Conservation (phyloP, 2,888 invertebrate species). For the Philereme transversata region DNA sequence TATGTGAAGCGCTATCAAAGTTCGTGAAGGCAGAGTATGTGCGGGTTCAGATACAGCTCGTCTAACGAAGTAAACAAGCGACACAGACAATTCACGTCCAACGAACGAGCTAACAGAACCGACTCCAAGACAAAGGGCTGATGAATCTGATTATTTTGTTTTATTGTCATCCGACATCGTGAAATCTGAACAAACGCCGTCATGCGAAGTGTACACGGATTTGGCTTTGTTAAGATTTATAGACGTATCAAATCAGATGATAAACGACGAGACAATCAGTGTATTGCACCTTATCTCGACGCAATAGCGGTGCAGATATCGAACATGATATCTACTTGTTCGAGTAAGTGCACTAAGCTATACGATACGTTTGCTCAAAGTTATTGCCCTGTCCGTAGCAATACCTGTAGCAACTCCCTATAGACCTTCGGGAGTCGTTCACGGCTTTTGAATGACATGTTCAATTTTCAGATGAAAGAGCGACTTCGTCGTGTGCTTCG, state of each 20-base stretch:
- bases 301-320: constrained; percentile 4
- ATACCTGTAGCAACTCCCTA: constrained; percentile 32
- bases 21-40: constrained; percentile 59
- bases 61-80: constrained; percentile 82
- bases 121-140: constrained; percentile 69
- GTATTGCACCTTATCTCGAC: constrained; percentile 1
- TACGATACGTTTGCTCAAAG: constrained; percentile 26
- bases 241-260: constrained; percentile 18
- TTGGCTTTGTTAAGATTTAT: constrained; percentile 28
- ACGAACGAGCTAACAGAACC: constrained; percentile 58
- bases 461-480: constrained; percentile 53
- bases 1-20: constrained; percentile 55
- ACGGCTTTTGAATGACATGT: constrained; percentile 51
- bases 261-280: constrained; percentile 11
- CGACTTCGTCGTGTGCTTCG: constrained; percentile 41
- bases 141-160: constrained; percentile 74
- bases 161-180: constrained; percentile 52
- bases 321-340: constrained; percentile 10
- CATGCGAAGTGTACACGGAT: constrained; percentile 39
- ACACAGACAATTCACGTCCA: constrained; percentile 68
- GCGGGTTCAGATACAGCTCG: constrained; percentile 61
- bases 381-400: constrained; percentile 27
- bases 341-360: constrained; percentile 16
- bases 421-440: constrained; percentile 39
- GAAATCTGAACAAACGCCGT: constrained; percentile 55